Evolutionary conservation across 1,140 invertebrate species (phyloP), one percentile per base, ranked within the genome.

Genomic region (Dendroctonus ponderosae): DNA sequence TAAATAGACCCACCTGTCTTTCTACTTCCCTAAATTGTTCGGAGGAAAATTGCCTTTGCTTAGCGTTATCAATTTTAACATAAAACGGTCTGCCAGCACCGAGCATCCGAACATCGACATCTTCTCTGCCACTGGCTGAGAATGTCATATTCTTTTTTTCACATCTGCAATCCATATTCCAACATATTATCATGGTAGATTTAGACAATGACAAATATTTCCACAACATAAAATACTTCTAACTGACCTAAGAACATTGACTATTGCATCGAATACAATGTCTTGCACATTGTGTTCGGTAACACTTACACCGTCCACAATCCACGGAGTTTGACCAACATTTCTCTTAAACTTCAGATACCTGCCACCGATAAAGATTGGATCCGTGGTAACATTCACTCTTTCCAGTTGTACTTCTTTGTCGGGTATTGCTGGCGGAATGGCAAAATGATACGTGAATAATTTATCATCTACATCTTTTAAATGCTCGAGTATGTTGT

Each of bases 251-350:
- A 83, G 84, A 48, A 84, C 72, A 74, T 84, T 74, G 73, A 80
- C 76, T 49, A 92, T 77, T 14, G 78, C 78, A 53, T 84, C 81
- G 72, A 89, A 89, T 51, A 98, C 89, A 12, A 95, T 83, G 80
- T 98, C 96, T 81, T 98, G 91, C 0, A 98, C 91, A 0, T 95
- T 98, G 26, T 86, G 86, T 69, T 91, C 89, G 79, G 91, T 86
- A 70, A 90, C 88, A 62, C 89, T 84, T 68, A 87, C 84, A 0
- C 93, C 94, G 71, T 93, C 86, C 49, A 97, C 80, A 26, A 97
- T 77, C 96, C 96, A 99, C 0, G 96, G 95, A 0, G 95, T 97
- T 82, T 99, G 97, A 60, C 92, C 91, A 6, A 99, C 78, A 67
- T 86, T 83, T 56, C 96, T 83, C 12, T 90, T 93, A 74, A 89